Conservation (phyloP, 2,797 vertebrate genomes). For the Spondyliosoma cantharus region DNA sequence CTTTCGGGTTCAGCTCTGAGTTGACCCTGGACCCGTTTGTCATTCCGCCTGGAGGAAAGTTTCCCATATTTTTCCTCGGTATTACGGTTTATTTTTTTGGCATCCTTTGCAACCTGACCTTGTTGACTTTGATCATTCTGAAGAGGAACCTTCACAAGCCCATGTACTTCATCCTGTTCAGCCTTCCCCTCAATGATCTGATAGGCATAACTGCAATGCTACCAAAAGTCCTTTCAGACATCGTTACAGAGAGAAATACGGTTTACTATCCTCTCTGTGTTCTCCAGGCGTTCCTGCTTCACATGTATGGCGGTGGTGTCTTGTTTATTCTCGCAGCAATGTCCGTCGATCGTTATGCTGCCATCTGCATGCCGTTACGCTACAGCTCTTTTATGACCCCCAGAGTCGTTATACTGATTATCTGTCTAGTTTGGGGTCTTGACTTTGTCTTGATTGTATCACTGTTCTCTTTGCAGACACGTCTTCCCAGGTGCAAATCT, state of each 20-base stretch:
- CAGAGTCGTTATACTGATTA: conserved; percentile 60
- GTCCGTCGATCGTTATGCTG: conserved; percentile 83
- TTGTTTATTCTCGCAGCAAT: conserved; percentile 84
- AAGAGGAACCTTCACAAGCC: conserved; percentile 80
- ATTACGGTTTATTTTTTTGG: conserved; percentile 72
- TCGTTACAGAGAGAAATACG: conserved; percentile 66
- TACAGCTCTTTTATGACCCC: conserved; percentile 79
- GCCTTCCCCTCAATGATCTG: conserved; percentile 80
- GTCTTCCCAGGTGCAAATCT: conserved; percentile 74
- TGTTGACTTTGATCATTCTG: conserved; percentile 77
- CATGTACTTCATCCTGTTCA: conserved; percentile 82
- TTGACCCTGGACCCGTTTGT: conserved; percentile 76
- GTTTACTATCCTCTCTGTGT: conserved; percentile 81
- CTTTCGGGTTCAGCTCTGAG: conserved; percentile 61
- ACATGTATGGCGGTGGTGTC: conserved; percentile 82
- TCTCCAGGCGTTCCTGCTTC: conserved; percentile 83
- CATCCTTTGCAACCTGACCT: conserved; percentile 77
- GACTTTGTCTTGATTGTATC: conserved; percentile 73
- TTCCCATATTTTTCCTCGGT: conserved; percentile 79
- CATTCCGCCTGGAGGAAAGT: conserved; percentile 76
- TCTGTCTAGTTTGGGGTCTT: conserved; percentile 78
- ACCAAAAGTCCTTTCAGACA: conserved; percentile 77
- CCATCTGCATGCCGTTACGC: conserved; percentile 82
- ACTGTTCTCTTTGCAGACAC: conserved; percentile 78
- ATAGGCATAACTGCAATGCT: conserved; percentile 80